phyloP scores from a whole-genome alignment of 2,888 invertebrate species.

The Tachina grossa region DNA sequence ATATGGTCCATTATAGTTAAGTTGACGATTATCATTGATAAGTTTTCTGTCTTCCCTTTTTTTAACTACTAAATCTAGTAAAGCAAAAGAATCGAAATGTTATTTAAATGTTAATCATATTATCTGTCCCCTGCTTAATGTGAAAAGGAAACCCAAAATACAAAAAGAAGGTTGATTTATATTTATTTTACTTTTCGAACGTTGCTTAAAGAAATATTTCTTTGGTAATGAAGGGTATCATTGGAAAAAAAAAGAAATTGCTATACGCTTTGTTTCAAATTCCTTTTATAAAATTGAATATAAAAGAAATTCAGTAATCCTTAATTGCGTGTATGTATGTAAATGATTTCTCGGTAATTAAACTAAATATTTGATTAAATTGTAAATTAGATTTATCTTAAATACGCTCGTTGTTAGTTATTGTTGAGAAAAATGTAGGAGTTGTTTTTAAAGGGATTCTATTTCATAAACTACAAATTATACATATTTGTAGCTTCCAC shows the following conservation, averaged over 20 bases:
- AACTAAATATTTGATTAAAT: neutral
- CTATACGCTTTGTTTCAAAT: constrained; percentile 21
- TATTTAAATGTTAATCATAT: constrained; percentile 58
- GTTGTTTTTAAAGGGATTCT: too few species aligned
- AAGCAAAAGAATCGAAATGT: constrained; percentile 29
- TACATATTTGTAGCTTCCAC: too few species aligned
- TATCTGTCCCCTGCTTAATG: constrained; percentile 17
- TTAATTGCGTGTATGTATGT: constrained; percentile 1
- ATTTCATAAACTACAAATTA: too few species aligned
- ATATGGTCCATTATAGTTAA: constrained; percentile 60
- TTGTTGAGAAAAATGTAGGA: too few species aligned
- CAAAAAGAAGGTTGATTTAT: constrained; percentile 15
- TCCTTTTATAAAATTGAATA: neutral
- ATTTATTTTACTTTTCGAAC: neutral
- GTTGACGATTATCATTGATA: constrained; percentile 63
- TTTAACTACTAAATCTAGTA: constrained; percentile 7
- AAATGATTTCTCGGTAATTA: neutral
- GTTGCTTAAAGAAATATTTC: neutral
- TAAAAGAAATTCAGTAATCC: neutral
- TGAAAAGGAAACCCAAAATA: constrained; percentile 10
- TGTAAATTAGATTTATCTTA: too few species aligned
- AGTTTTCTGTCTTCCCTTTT: constrained; percentile 34
- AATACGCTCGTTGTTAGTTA: too few species aligned
- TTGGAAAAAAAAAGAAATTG: constrained; percentile 6
- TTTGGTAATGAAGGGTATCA: neutral